Base-by-base conservation (phyloP, 2,888 invertebrate genomes). In the Thyatira batis region DNA sequence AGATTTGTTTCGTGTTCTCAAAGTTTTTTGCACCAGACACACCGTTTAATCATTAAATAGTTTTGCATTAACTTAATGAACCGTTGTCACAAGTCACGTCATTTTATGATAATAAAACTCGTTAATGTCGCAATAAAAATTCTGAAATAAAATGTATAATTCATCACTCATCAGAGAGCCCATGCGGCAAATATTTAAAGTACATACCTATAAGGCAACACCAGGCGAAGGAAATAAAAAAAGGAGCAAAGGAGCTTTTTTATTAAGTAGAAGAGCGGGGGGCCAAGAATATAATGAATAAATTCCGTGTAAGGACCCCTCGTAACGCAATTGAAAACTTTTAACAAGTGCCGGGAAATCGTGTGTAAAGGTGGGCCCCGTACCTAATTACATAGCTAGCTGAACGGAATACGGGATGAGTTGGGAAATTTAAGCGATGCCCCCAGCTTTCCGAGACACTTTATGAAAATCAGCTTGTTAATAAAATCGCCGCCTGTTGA, bases 251-350 rank as follows among this genome's bases (percentile, higher is more conserved):
- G 80, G 76, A 82, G 81, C 77, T 82, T 90, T 78, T 80, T 89
- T 89, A 91, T 90, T 87, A 89, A 87, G 85, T 81, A 80, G 82
- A 75, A 80, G 27, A 79, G 77, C 75, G 73, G 76, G 78, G 76
- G 78, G 83, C 6, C 39, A 76, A 79, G 85, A 87, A 85, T 85
- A 87, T 89, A 90, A 91, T 89, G 91, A 92, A 92, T 92, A 92
- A 92, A 91, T 91, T 91, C 87, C 82, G 82, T 82, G 84, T 89
- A 82, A 86, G 84, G 84, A 74, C 79, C 82, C 83, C 80, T 82
- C 83, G 77, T 91, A 90, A 91, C 86, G 90, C 90, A 91, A 92
- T 92, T 91, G 92, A 91, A 91, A 92, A 91, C 89, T 91, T 92
- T 91, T 90, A 90, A 91, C 91, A 90, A 92, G 91, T 90, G 89